A percentile compares a stretch with the other conserved stretches of the same genome.
phyloP scores from a whole-genome alignment of 2,113 vertebrate species.

The Mus pahari region DNA sequence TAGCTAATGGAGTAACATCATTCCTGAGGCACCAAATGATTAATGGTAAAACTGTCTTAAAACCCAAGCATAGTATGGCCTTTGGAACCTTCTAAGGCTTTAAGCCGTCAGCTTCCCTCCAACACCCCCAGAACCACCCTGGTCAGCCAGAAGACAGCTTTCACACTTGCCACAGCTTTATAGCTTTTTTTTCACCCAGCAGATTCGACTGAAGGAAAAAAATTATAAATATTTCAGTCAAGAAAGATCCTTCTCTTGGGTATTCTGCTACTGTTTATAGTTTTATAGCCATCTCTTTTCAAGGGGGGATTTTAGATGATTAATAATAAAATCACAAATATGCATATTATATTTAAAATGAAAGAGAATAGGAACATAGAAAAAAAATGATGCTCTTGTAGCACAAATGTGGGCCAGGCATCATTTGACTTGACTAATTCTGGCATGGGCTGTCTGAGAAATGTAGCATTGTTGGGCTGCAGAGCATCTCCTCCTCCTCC shows the following conservation, averaged over 20 bases:
- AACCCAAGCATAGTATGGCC: neutral
- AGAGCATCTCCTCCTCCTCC: neutral
- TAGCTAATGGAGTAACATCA: neutral
- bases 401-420: neutral
- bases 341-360: constrained; percentile 24
- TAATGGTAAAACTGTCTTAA: neutral
- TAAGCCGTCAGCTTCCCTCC: neutral
- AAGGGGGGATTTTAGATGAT: neutral
- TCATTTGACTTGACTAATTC: neutral
- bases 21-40: neutral
- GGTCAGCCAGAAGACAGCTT: neutral
- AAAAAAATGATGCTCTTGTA: neutral
- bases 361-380: constrained; percentile 1
- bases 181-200: neutral
- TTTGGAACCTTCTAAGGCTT: neutral
- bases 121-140: neutral
- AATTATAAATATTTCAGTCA: neutral
- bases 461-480: neutral
- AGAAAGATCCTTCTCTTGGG: neutral
- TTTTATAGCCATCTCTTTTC: neutral
- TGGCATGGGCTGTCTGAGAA: neutral
- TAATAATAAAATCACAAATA: constrained; percentile 1
- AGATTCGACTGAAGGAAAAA: neutral
- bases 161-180: neutral
- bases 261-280: neutral